Base-by-base conservation (phyloP, 2,797 vertebrate genomes). In the Australoheros facetus region DNA sequence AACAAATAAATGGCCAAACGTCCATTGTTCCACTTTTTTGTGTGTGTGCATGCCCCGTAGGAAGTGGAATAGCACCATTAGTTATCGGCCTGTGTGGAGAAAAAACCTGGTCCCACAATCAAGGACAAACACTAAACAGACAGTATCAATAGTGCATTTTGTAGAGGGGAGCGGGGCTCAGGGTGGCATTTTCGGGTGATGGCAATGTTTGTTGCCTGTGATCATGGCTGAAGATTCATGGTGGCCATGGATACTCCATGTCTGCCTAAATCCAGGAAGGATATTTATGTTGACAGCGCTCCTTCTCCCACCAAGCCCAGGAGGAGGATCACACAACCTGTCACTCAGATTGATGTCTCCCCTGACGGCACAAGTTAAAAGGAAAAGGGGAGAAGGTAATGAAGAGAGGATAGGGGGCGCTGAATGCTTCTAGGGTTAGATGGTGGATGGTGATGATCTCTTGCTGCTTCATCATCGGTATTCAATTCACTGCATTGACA, bases 251-350 rank as follows among this genome's bases (percentile, higher is more conserved):
- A 87, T 57, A 83, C 88, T 89, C 87, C 51, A 21, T 79, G 87
- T 81, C 87, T 71, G 45, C 83, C 42, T 8, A 13, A 78, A 80
- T 82, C 74, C 84, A 28, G 62, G 80, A 92, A 83, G 84, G 80
- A 90, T 91, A 94, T 94, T 92, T 85, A 87, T 93, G 93, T 89
- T 93, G 93, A 93, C 93, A 90, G 88, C 10, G 0, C 87, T 91
- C 88, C 89, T 90, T 92, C 90, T 93, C 87, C 85, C 81, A 76
- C 82, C 75, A 21, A 86, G 89, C 91, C 93, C 82, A 1, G 81
- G 80, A 92, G 91, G 89, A 87, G 89, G 87, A 93, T 93, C 91
- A 90, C 91, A 91, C 90, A 81, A 83, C 45, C 89, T 85, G 92
- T 91, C 94, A 93, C 69, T 93, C 92, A 93, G 88, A 90, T 89